A percentile compares a stretch with the other conserved stretches of the same genome.
phyloP scores from a whole-genome alignment of 2,888 invertebrate genomes.

The Torymus tubicola region DNA sequence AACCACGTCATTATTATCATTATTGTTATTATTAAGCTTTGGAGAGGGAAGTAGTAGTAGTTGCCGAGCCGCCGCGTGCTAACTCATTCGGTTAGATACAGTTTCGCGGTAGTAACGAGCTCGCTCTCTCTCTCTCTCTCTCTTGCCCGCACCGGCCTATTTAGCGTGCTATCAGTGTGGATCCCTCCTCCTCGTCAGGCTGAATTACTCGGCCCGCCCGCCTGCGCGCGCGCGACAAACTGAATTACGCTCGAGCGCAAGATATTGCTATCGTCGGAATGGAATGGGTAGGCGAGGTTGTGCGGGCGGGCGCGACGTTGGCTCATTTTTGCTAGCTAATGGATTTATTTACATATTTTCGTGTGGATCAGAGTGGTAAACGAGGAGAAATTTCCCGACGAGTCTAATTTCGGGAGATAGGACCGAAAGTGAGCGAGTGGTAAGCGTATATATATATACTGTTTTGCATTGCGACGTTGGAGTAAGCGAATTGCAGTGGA shows the following conservation, averaged over 20 bases:
- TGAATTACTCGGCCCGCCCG: neutral
- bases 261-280: slow-evolving; percentile 51
- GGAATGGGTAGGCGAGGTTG: neutral
- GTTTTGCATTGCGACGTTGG: too few relatives aligned
- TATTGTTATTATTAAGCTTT: slow-evolving; percentile 20
- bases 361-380: too few relatives aligned
- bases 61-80: neutral
- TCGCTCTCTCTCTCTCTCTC: neutral
- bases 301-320: neutral
- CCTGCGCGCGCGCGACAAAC: too few relatives aligned
- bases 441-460: too few relatives aligned
- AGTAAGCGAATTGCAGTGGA: too few relatives aligned
- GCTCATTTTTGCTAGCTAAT: neutral
- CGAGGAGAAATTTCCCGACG: too few relatives aligned
- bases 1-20: too few relatives aligned
- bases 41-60: neutral
- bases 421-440: too few relatives aligned
- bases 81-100: slow-evolving; percentile 32
- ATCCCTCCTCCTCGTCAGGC: neutral
- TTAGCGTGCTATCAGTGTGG: neutral
- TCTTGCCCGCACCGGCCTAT: neutral
- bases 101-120: slow-evolving; percentile 47
- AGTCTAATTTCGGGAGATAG: too few relatives aligned
- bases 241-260: slow-evolving; percentile 35
- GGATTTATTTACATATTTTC: slow-evolving; percentile 15